A percentile compares a stretch with the other conserved stretches of the same genome.
Evolutionary conservation across 2,888 invertebrate species (phyloP).

Genomic region (Mactromeris polynyma): DNA sequence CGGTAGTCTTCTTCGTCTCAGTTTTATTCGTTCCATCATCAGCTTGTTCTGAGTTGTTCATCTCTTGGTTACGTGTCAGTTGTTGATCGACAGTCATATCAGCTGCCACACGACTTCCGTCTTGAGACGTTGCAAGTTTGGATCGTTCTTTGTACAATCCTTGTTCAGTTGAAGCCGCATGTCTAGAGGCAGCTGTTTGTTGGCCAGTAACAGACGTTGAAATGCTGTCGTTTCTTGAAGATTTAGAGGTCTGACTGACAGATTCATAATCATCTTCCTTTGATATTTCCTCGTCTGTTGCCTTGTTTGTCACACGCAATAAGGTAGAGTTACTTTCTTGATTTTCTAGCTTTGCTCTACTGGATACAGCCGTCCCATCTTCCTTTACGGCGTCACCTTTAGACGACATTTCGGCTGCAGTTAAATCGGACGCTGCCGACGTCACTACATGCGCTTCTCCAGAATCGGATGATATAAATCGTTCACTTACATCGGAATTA

Average conservation of each 20-base stretch:
- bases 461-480: constrained; percentile 35
- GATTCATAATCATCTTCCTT: constrained; percentile 59
- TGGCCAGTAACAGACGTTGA: constrained; percentile 48
- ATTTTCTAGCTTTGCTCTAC: constrained; percentile 50
- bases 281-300: constrained; percentile 36
- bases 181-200: constrained; percentile 57
- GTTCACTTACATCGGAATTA: constrained; percentile 54
- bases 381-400: constrained; percentile 46
- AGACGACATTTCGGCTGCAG: constrained; percentile 59
- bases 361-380: constrained; percentile 58
- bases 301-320: constrained; percentile 41
- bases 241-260: constrained; percentile 53
- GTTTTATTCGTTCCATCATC: constrained; percentile 53
- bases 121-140: constrained; percentile 41
- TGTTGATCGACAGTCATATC: constrained; percentile 54
- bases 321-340: constrained; percentile 49
- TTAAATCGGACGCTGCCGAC: constrained; percentile 52
- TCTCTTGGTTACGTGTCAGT: constrained; percentile 56
- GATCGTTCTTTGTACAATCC: constrained; percentile 52
- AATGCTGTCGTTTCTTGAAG: constrained; percentile 60
- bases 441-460: constrained; percentile 56
- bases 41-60: constrained; percentile 52
- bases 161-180: constrained; percentile 60
- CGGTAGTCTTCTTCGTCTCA: constrained; percentile 58
- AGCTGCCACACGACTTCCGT: constrained; percentile 39